Percentiles rank a stretch among this genome's conserved stretches.
These are phyloP conservation scores for Exocentrus adspersus DNA, from an alignment of 2,888 invertebrate species.

Conservation along the genomic window DNA sequence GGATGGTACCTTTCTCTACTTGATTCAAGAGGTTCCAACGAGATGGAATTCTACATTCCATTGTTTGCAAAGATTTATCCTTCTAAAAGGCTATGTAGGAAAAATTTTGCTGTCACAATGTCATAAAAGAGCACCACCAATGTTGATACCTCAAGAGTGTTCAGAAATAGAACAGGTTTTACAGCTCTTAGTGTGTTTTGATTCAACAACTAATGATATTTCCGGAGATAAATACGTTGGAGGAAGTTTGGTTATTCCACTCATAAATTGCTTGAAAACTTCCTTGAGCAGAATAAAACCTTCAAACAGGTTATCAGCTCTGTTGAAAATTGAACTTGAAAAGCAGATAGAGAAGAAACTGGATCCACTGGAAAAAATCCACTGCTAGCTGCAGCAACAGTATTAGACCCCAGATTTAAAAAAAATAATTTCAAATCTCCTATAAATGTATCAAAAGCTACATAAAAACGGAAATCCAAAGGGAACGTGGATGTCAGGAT, in stretches of 20 bases:
- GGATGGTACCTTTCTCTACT: neutral
- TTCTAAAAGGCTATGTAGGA: neutral
- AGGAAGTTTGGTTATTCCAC: neutral
- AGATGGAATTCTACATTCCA: neutral
- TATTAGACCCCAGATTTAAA: neutral
- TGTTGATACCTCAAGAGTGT: neutral
- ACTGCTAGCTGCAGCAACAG: neutral
- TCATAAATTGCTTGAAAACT: neutral
- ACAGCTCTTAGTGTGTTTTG: neutral
- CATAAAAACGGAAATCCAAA: too few species aligned
- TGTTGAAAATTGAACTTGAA: neutral
- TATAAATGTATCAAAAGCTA: neutral
- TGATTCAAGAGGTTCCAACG: neutral
- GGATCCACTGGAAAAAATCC: neutral
- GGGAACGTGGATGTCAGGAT: too few species aligned
- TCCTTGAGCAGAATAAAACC: neutral
- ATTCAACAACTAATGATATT: neutral
- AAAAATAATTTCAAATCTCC: neutral
- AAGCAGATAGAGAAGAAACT: neutral
- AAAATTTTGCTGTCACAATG: neutral
- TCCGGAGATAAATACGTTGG: neutral
- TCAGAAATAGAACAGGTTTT: neutral
- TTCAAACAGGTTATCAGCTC: neutral
- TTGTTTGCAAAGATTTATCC: neutral
- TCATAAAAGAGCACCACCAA: neutral